Evolutionary conservation across 2,113 vertebrate genomes (phyloP).

Genomic region (Nesoenas mayeri): DNA sequence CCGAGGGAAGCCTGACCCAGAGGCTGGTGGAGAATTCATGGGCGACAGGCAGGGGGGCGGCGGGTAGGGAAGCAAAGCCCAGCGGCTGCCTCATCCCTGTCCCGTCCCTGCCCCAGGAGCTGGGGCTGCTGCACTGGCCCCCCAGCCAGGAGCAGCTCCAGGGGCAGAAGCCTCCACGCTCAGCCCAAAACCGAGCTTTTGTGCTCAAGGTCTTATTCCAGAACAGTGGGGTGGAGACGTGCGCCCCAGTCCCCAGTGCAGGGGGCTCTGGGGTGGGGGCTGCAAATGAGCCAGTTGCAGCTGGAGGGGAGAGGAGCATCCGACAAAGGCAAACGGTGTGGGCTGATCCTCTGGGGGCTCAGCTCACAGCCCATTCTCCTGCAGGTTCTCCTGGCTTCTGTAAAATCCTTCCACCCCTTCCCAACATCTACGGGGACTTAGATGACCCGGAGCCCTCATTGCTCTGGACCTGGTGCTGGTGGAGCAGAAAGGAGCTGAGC

Average conservation of each 20-base stretch:
- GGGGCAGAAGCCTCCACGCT: accelerated
- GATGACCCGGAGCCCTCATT: background rate
- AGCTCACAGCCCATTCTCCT: background rate
- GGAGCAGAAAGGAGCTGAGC: background rate
- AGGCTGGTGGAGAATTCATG: accelerated
- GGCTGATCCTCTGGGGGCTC: background rate
- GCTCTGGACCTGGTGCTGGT: accelerated
- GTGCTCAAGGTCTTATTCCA: accelerated
- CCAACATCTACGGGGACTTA: background rate
- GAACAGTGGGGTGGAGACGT: accelerated
- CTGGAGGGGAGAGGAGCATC: background rate
- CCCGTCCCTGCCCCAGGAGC: background rate
- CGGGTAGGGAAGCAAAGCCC: background rate
- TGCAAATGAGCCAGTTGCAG: background rate
- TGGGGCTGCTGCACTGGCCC: accelerated
- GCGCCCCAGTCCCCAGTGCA: accelerated
- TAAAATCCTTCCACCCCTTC: background rate
- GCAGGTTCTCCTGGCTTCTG: background rate
- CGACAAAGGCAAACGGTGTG: accelerated
- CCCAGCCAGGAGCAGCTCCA: background rate
- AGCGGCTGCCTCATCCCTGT: accelerated
- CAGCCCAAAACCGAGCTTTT: background rate
- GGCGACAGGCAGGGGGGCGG: background rate
- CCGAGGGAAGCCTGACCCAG: constrained; percentile 34
- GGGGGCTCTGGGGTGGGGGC: background rate